Evolutionary conservation across 2,888 invertebrate species (phyloP).

Genomic region (Heteromyza rotundicornis): DNA sequence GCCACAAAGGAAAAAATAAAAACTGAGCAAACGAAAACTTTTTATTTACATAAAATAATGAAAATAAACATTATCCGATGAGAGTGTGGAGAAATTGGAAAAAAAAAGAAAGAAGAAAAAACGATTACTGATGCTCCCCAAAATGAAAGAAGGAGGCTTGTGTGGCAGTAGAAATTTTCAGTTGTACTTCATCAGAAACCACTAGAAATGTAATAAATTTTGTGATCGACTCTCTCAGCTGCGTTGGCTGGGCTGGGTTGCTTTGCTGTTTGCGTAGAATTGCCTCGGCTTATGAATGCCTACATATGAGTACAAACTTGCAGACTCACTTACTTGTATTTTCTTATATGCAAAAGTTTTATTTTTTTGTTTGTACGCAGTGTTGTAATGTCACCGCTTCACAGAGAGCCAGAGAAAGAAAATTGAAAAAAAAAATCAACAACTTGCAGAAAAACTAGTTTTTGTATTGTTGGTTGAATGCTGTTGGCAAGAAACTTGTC

Average conservation of each 20-base stretch:
- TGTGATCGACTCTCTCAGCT: no score
- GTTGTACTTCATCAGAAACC: not conserved
- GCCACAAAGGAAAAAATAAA: not conserved
- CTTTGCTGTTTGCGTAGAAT: not conserved
- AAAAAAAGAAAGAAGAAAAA: not conserved
- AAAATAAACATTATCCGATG: no score
- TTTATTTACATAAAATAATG: slow-evolving; percentile 22
- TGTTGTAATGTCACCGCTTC: slow-evolving; percentile 3
- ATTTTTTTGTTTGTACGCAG: not conserved
- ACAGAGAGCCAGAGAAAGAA: not conserved
- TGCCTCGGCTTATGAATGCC: no score
- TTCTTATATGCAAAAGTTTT: not conserved
- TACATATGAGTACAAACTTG: no score
- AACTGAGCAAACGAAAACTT: not conserved
- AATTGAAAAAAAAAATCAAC: no score
- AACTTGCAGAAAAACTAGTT: slow-evolving; percentile 7
- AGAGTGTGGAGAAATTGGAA: slow-evolving; percentile 1
- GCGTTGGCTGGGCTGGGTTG: not conserved
- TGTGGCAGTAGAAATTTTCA: not conserved
- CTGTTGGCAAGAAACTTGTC: no score
- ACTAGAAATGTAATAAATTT: slow-evolving; percentile 9
- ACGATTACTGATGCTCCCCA: no score
- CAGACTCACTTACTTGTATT: no score
- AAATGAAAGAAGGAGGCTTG: not conserved
- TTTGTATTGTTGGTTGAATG: not conserved